Percentiles rank a stretch among this genome's conserved stretches.
phyloP scores from a whole-genome alignment of 1,140 invertebrate species.

The Macrobrachium rosenbergii region DNA sequence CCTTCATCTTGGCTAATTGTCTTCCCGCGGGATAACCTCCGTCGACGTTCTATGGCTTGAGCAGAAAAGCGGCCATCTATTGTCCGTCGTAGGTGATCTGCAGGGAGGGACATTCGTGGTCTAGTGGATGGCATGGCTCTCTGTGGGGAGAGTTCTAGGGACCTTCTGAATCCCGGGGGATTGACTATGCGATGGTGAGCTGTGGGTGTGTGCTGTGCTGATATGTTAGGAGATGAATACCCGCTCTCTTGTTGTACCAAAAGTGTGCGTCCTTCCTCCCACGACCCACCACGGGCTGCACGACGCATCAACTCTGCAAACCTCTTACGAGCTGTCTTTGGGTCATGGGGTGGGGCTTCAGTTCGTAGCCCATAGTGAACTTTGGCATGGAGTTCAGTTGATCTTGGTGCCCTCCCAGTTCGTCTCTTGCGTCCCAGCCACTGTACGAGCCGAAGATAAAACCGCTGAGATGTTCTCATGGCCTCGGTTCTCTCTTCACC shows the following conservation, averaged over 20 bases:
- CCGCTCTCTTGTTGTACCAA: slow-evolving; percentile 64
- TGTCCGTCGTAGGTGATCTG: slow-evolving; percentile 59
- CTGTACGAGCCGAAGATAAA: slow-evolving; percentile 62
- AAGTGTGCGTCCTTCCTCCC: slow-evolving; percentile 64
- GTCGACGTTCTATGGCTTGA: slow-evolving; percentile 58
- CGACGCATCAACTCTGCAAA: slow-evolving; percentile 60
- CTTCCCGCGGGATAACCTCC: slow-evolving; percentile 58
- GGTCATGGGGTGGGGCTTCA: slow-evolving; percentile 49
- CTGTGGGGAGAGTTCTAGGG: slow-evolving; percentile 61
- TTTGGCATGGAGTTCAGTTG: slow-evolving; percentile 58
- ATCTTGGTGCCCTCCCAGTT: slow-evolving; percentile 46
- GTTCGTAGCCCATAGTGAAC: slow-evolving; percentile 57
- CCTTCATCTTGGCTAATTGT: slow-evolving; percentile 65
- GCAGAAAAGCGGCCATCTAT: slow-evolving; percentile 63
- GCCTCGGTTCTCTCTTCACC: slow-evolving; percentile 48
- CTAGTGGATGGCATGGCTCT: slow-evolving; percentile 45
- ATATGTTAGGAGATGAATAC: slow-evolving; percentile 65
- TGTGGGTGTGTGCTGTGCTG: slow-evolving; percentile 64
- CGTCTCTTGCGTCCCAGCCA: slow-evolving; percentile 61
- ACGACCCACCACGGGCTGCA: slow-evolving; percentile 56
- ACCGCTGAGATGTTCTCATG: slow-evolving; percentile 47
- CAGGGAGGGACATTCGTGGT: slow-evolving; percentile 63
- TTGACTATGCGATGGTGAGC: slow-evolving; percentile 61
- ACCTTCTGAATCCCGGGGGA: slow-evolving; percentile 54
- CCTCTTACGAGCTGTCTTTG: slow-evolving; percentile 56